Evolutionary conservation across 2,888 invertebrate species (phyloP).

Genomic region (Gortyna flavago): DNA sequence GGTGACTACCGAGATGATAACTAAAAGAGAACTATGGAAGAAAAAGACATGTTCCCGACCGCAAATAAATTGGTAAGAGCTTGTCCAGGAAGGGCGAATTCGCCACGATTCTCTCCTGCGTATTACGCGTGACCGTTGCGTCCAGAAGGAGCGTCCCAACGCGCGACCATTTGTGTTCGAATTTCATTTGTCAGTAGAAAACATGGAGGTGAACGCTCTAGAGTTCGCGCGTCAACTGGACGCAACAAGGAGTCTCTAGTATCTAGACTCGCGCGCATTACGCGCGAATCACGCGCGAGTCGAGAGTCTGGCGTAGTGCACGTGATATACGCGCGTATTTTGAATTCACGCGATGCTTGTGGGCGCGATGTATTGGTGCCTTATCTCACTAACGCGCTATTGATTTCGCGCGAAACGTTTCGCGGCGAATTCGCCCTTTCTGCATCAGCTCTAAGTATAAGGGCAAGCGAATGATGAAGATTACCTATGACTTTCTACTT

Average conservation of each 20-base stretch:
- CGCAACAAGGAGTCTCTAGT: slow-evolving; percentile 4
- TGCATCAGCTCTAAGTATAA: neutral
- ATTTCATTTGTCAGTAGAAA: neutral
- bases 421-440: neutral
- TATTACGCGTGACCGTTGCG: neutral
- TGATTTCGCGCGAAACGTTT: too few relatives aligned
- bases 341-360: neutral
- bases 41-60: too few relatives aligned
- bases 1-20: too few relatives aligned
- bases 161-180: neutral
- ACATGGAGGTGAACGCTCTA: neutral
- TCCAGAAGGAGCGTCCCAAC: neutral
- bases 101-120: too few relatives aligned
- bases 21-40: too few relatives aligned
- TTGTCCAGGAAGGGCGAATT: neutral
- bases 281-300: neutral
- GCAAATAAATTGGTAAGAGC: too few relatives aligned
- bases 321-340: neutral
- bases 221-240: neutral
- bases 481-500: too few relatives aligned
- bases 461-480: too few relatives aligned
- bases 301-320: neutral
- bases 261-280: neutral
- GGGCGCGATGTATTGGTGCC: neutral
- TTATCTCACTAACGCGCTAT: too few relatives aligned